Conservation (phyloP, 2,113 vertebrate genomes). For the Lophochroa leadbeateri region DNA sequence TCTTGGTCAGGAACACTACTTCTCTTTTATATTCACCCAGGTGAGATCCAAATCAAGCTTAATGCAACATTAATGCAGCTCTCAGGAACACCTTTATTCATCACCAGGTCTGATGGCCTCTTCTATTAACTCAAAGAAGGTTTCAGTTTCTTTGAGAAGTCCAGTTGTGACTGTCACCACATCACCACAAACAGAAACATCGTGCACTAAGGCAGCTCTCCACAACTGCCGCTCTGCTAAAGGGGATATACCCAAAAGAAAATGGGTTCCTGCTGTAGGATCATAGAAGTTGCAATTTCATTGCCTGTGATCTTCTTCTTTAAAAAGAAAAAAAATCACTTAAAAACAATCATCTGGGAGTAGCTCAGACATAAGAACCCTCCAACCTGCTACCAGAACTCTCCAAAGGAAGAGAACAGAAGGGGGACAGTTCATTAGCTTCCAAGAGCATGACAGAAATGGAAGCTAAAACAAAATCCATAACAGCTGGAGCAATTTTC, state of each 20-base stretch:
- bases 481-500: slow-evolving; percentile 50
- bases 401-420: not conserved
- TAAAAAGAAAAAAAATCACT: not conserved
- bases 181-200: not conserved
- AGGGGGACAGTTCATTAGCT: not conserved
- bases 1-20: not conserved
- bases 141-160: not conserved
- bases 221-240: not conserved
- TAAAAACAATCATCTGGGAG: not conserved
- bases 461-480: not conserved
- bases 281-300: not conserved
- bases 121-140: not conserved
- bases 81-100: not conserved
- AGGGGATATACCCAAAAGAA: not conserved
- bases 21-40: not conserved
- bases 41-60: not conserved
- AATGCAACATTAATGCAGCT: rapidly evolving
- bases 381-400: not conserved
- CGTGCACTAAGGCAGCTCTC: rapidly evolving
- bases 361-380: not conserved
- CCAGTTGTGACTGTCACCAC: not conserved
- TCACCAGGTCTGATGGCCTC: not conserved
- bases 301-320: not conserved
- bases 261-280: not conserved
- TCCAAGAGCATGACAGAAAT: not conserved